Evolutionary conservation across 2,113 vertebrate genomes (phyloP), one percentile per base, ranked within the genome.

Genomic region (Albula glossodonta): DNA sequence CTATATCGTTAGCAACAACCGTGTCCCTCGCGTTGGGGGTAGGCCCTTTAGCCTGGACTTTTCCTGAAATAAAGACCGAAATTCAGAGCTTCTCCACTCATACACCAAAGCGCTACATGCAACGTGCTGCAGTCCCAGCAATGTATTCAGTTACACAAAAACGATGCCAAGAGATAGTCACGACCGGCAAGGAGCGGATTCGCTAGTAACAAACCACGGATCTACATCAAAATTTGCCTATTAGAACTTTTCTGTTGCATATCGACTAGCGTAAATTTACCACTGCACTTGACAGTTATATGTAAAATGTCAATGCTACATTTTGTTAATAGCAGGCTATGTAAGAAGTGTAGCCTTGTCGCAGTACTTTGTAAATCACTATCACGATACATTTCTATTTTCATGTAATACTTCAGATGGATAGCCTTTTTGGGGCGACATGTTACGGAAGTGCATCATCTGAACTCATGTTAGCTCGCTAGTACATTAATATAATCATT

Each of bases 31-130:
- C 60, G 8, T 51, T 8, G 70, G 31, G 78, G 3, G 11, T 66
- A 85, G 78, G 84, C 78, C 84, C n/a, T 3, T 66, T 49, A 85
- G 84, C 84, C 84, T n/a, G 78, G 84, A 85, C 56, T 48, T 85
- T 85, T 85, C 84, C 78, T 85, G 11, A 66, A 51, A 51, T 31
- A 22, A 60, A 49, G 81, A 4, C 31, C 84, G 56, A 78, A 49
- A n/a, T 93, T 91, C 84, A 56, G n/a, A 60, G 78, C 49, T 60
- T 50, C 78, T 63, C 84, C n/a, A 53, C 10, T 41, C 41, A 49
- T 10, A 19, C 52, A 15, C 50, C 25, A 85, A 25, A 85, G 22
- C 50, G 13, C 41, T 49, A 50, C 66, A 25, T 74, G 70, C n/a
- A 74, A 4, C 22, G 70, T 74, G 8, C 70, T 9, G 70, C n/a